Evolutionary conservation across 2,113 vertebrate species (phyloP), one percentile per base, ranked within the genome.

Genomic region (Takifugu flavidus): DNA sequence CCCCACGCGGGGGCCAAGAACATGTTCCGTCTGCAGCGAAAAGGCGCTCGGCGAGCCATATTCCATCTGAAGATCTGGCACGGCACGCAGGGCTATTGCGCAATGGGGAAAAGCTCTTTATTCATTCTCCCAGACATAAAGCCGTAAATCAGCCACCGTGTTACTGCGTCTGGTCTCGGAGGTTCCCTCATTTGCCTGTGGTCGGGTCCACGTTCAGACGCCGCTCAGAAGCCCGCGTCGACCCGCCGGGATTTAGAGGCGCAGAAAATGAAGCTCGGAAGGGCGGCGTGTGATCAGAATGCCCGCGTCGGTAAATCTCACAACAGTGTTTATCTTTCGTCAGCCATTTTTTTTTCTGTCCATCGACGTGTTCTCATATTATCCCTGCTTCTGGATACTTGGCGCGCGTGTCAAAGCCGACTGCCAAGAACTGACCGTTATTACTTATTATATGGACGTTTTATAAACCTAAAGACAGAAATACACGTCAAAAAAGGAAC

Each of bases 21-120:
- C 74, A 79, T 56, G 58, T 49, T 81, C 54, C 20, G 56, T 68
- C 47, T 75, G 50, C 11, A 56, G 70, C 59, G 69, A 71, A 73
- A 72, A 77, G 67, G 49, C 70, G 34, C 72, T 78, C 25, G 45
- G 56, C 1, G 12, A 79, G 60, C 64, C 73, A 47, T 66, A 53
- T 61, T 62, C 74, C 56, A 50, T 62, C 60, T 72, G 53, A 62
- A 58, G 77, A 80, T 80, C 75, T 82, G 84, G 67, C 66, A 49
- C 27, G 49, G 72, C 54, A 39, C 53, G 45, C 69, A 44, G 14
- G 55, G 70, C 1, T 77, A 78, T 62, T 72, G 58, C 66, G 68
- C 79, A 75, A 56, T 64, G 25, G 53, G 59, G 55, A 54, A 72
- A 67, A 71, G 49, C 42, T 53, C 65, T 72, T 73, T 60, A 72